Evolutionary conservation across 2,888 invertebrate species (phyloP).

Genomic region (Dynastes maya): DNA sequence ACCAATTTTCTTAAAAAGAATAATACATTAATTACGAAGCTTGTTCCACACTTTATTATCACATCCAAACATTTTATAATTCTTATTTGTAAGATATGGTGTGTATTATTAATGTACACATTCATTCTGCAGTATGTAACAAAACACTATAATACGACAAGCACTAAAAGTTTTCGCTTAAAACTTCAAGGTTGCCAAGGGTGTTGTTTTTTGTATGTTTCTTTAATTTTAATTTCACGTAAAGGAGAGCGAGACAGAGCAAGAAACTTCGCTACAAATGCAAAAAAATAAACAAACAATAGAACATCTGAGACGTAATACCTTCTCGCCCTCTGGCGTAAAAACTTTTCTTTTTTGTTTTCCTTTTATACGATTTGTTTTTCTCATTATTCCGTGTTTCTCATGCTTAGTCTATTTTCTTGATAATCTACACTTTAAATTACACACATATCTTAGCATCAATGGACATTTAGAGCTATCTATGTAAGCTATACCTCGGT

Average conservation of each 20-base stretch:
- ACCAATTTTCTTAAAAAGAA: too few species aligned
- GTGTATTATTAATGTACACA: too few species aligned
- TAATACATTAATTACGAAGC: too few species aligned
- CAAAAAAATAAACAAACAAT: constrained; percentile 24
- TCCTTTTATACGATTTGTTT: constrained; percentile 15
- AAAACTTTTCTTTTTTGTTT: constrained; percentile 24
- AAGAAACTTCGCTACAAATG: constrained; percentile 2
- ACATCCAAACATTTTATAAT: too few species aligned
- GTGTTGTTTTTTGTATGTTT: constrained; percentile 2
- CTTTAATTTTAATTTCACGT: constrained; percentile 20
- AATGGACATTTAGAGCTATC: not conserved
- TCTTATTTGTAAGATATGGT: too few species aligned
- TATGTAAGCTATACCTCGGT: too few species aligned
- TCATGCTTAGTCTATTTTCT: constrained; percentile 19
- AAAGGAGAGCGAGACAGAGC: constrained; percentile 6
- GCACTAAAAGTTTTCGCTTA: not conserved
- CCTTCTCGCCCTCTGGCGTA: constrained; percentile 21
- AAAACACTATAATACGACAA: not conserved
- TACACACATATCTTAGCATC: not conserved
- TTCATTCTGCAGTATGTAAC: not conserved
- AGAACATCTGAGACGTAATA: constrained; percentile 30
- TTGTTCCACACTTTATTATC: too few species aligned
- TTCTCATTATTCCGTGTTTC: constrained; percentile 11
- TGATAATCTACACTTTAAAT: constrained; percentile 12
- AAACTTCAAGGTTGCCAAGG: not conserved